Evolutionary conservation across 2,113 vertebrate genomes (phyloP).

Genomic region (Alexandromys fortis): DNA sequence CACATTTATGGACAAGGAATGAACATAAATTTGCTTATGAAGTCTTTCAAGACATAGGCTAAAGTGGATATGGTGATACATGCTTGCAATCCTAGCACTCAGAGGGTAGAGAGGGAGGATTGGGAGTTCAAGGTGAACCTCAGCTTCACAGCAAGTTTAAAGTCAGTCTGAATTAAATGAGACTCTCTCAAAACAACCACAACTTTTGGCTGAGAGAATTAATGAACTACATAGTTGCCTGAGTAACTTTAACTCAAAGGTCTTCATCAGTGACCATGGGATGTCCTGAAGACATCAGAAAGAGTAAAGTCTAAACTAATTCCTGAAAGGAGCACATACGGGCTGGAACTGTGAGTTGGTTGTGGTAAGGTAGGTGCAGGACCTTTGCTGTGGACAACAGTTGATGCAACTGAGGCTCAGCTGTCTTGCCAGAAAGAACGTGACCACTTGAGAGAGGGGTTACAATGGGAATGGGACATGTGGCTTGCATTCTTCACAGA

Average conservation of each 20-base stretch:
- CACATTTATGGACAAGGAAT: not conserved
- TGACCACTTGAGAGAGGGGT: not conserved
- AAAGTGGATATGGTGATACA: not conserved
- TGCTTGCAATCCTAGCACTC: not conserved
- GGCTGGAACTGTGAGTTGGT: too few relatives aligned
- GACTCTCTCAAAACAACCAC: not conserved
- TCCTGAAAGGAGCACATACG: not conserved
- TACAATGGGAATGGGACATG: too few relatives aligned
- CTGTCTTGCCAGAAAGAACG: not conserved
- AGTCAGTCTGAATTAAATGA: not conserved
- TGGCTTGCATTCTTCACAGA: not conserved
- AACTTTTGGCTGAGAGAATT: not conserved
- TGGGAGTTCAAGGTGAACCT: not conserved
- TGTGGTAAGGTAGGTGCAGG: not conserved
- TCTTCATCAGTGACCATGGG: constrained; percentile 8
- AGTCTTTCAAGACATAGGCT: not conserved
- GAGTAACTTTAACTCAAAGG: not conserved
- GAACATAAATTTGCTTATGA: not conserved
- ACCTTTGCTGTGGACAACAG: not conserved
- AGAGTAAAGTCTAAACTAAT: not conserved
- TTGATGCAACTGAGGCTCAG: not conserved
- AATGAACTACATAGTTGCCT: not conserved
- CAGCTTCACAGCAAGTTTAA: not conserved
- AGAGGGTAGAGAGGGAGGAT: not conserved
- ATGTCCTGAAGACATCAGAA: not conserved